These are phyloP conservation scores for Artibeus jamaicensis DNA, from an alignment of 2,797 vertebrate genomes.

Conservation along the genomic window DNA sequence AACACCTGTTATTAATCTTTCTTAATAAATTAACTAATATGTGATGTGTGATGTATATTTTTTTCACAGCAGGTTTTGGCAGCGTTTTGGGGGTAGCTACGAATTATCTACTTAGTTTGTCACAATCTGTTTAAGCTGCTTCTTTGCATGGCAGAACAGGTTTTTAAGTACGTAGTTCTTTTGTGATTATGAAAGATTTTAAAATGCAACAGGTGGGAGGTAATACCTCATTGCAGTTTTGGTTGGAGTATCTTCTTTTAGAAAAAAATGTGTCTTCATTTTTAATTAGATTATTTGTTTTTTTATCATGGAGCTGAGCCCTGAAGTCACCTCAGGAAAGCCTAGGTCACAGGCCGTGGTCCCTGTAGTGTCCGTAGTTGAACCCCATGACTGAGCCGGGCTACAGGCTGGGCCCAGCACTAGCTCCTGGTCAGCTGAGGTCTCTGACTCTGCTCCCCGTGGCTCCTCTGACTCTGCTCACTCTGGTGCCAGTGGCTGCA, in stretches of 20 bases:
- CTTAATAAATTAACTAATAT: neutral
- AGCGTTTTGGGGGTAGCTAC: neutral
- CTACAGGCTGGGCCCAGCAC: neutral
- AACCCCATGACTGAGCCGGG: neutral
- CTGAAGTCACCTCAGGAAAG: neutral
- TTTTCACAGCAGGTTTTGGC: neutral
- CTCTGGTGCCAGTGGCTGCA: neutral
- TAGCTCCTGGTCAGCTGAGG: neutral
- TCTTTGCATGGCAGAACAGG: neutral
- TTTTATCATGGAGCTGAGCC: neutral
- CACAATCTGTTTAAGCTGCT: neutral
- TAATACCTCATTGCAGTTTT: neutral
- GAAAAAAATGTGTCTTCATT: neutral
- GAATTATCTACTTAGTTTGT: neutral
- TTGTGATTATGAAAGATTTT: neutral
- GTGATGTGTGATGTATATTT: neutral
- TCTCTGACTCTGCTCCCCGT: neutral
- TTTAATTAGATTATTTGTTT: neutral
- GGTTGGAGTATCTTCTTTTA: neutral
- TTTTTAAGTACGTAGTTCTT: neutral
- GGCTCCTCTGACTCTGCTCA: neutral
- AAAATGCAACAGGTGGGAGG: neutral
- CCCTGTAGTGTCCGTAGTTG: neutral
- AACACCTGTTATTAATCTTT: neutral
- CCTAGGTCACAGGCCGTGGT: neutral